Percentiles rank a stretch among this genome's conserved stretches.
phyloP scores from a whole-genome alignment of 2,113 vertebrate genomes.

The Rattus rattus region DNA sequence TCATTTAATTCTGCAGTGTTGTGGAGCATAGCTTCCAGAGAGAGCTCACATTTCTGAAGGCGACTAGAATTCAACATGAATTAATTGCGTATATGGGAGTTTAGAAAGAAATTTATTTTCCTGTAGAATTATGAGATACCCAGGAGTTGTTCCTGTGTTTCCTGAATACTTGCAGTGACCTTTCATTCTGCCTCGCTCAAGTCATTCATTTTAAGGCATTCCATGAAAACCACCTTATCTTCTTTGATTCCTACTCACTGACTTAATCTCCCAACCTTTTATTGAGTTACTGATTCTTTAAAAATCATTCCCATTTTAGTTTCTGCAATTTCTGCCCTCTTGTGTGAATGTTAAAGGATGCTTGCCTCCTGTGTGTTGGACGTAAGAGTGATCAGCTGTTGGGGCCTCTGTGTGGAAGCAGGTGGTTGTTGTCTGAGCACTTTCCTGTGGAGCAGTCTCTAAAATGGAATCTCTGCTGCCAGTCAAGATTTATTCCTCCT shows the following conservation, averaged over 20 bases:
- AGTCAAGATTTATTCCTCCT: background rate
- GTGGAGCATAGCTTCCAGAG: background rate
- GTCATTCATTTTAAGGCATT: constrained; percentile 10
- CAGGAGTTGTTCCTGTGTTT: background rate
- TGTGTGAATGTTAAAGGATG: background rate
- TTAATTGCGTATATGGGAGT: background rate
- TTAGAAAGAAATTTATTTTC: background rate
- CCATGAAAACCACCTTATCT: background rate
- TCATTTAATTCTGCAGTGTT: background rate
- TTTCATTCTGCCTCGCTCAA: background rate
- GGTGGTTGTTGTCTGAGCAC: background rate
- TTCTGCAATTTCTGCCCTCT: background rate
- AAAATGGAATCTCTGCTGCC: background rate
- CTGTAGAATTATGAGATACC: background rate
- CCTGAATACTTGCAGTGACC: background rate
- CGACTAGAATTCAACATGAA: background rate
- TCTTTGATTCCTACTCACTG: background rate
- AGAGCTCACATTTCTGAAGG: background rate
- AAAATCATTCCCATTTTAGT: background rate
- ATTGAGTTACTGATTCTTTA: background rate
- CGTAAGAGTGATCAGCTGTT: background rate
- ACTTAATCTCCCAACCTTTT: background rate
- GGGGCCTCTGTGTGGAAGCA: background rate
- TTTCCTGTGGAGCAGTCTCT: background rate
- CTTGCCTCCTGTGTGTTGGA: constrained; percentile 3